Evolutionary conservation across 2,888 invertebrate species (phyloP).

Genomic region (Drosophila hawaiiensis): DNA sequence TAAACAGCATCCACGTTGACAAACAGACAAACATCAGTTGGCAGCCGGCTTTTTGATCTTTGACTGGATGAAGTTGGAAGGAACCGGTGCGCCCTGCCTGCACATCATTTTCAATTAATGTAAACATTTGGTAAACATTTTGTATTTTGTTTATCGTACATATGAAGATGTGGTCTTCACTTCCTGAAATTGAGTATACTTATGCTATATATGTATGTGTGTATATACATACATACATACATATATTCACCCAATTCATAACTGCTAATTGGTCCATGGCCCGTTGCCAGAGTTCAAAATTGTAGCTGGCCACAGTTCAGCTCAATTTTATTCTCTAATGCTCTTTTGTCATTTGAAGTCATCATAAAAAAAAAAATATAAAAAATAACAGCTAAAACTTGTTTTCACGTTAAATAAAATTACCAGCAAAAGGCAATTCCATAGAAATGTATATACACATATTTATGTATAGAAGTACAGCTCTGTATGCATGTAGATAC

Average conservation of each 20-base stretch:
- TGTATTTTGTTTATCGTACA: slow-evolving; percentile 50
- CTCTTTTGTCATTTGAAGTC: slow-evolving; percentile 50
- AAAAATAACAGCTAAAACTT: slow-evolving; percentile 50
- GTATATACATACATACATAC: not conserved
- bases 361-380: slow-evolving; percentile 54
- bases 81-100: slow-evolving; percentile 14
- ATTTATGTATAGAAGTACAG: slow-evolving; percentile 29
- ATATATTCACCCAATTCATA: slow-evolving; percentile 48
- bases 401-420: slow-evolving; percentile 77
- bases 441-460: slow-evolving; percentile 51
- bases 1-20: slow-evolving; percentile 71
- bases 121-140: slow-evolving; percentile 56
- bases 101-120: slow-evolving; percentile 43
- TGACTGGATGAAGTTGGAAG: slow-evolving; percentile 22
- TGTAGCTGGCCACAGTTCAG: slow-evolving; percentile 50
- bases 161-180: slow-evolving; percentile 19
- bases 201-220: not conserved
- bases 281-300: slow-evolving; percentile 43
- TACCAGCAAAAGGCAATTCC: slow-evolving; percentile 73
- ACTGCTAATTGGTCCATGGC: slow-evolving; percentile 66
- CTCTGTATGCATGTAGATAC: slow-evolving; percentile 10
- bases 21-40: slow-evolving; percentile 57
- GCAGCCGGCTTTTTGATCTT: slow-evolving; percentile 68
- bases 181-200: slow-evolving; percentile 21
- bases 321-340: slow-evolving; percentile 27